A percentile compares a stretch with the other conserved stretches of the same genome.
Evolutionary conservation across 2,888 invertebrate species (phyloP).

Genomic region (Hemistola chrysoprasaria): DNA sequence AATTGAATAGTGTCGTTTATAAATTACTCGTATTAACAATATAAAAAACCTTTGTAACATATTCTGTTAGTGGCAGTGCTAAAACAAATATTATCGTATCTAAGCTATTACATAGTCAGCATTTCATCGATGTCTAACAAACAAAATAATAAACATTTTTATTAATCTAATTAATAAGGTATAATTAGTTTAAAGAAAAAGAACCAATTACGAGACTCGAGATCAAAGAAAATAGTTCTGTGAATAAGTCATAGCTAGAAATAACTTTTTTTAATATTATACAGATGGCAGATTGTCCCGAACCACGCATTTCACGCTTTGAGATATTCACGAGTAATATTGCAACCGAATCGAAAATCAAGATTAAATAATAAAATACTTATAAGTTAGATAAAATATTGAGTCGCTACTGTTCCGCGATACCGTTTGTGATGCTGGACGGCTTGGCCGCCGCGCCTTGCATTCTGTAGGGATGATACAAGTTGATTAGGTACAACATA

Average conservation of each 20-base stretch:
- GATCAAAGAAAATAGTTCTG: conserved; percentile 61
- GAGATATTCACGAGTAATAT: conserved; percentile 72
- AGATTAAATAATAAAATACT: conserved; percentile 24
- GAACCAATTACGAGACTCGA: conserved; percentile 61
- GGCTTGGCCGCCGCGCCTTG: conserved; percentile 43
- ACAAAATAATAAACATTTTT: conserved; percentile 63
- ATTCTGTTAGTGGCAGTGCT: conserved; percentile 52
- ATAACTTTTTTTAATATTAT: conserved; percentile 36
- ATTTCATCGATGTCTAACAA: conserved; percentile 38
- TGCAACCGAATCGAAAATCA: conserved; percentile 47
- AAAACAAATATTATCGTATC: conserved; percentile 19
- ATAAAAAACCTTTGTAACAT: conserved; percentile 34
- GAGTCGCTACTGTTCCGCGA: conserved; percentile 49
- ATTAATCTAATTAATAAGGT: conserved; percentile 52
- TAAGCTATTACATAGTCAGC: too few species aligned
- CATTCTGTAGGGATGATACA: conserved; percentile 40
- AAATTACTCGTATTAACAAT: conserved; percentile 14
- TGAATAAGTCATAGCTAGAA: conserved; percentile 72
- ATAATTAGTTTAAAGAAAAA: conserved; percentile 47
- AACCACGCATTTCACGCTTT: conserved; percentile 62
- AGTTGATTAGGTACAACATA: too few species aligned
- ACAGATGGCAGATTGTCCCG: conserved; percentile 49
- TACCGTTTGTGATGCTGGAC: conserved; percentile 55
- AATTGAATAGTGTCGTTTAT: conserved; percentile 7
- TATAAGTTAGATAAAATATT: conserved; percentile 10